phyloP scores from a whole-genome alignment of 2,797 vertebrate genomes.

The Glossophaga mutica region DNA sequence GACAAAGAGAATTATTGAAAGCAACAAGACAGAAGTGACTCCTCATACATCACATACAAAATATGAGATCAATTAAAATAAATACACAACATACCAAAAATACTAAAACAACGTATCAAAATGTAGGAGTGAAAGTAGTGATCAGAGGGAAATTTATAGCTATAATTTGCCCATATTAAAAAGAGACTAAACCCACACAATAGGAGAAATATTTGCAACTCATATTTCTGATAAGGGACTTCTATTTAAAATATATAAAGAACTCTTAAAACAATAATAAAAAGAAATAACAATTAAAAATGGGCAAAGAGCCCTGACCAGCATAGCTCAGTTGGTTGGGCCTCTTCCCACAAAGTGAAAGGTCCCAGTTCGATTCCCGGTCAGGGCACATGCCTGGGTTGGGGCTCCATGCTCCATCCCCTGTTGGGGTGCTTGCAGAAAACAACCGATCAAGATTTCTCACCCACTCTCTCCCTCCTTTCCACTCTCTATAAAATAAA shows the following conservation, averaged over 20 bases:
- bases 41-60: background rate
- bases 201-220: background rate
- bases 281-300: background rate
- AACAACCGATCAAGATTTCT: too few species aligned
- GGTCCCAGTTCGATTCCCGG: too few species aligned
- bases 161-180: background rate
- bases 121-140: background rate
- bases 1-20: conserved; percentile 3
- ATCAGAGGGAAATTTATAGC: background rate
- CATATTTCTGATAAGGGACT: background rate
- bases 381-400: too few species aligned
- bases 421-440: too few species aligned
- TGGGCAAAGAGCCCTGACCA: background rate
- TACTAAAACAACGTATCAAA: background rate
- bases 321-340: too few species aligned
- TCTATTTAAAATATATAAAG: background rate
- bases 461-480: background rate
- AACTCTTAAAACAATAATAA: background rate
- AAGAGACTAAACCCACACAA: background rate
- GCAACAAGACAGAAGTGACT: background rate
- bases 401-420: too few species aligned
- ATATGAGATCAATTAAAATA: background rate
- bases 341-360: too few species aligned
- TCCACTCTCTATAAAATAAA: background rate
- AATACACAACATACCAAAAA: background rate